Base-by-base conservation (phyloP, 2,888 invertebrate species). In the Cerceris ruficornis region DNA sequence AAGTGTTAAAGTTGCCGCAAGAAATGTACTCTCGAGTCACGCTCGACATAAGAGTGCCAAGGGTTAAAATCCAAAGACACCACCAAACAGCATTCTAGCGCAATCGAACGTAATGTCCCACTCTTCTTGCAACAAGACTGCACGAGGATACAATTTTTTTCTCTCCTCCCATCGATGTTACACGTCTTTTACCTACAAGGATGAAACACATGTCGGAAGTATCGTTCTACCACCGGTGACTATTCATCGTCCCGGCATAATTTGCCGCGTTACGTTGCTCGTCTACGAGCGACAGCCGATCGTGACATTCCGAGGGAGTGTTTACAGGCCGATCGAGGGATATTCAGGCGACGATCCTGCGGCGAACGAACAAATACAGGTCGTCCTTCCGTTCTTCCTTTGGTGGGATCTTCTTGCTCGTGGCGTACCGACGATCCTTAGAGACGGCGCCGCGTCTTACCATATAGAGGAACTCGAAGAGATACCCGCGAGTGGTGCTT, bases 331-430 rank as follows among this genome's bases (percentile, higher is more conserved):
- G 75, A 76, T 67, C 79, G 62, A 50, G 62, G 70, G 64, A 50
- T 17, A 68, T 11, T 39, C 71, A 54, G 42, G 41, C 41, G 58
- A 62, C 49, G 77, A 73, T 74, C 69, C 69, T 69, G 66, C 61
- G 9, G 69, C 65, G 41, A 7, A 41, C 39, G 43, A 66, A 72
- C 72, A 81, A 82, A 77, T 81, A 81, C 77, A 81, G 77, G 81
- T 75, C 74, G 81, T 77, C 81, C 80, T 77, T 81, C 71, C 77
- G 80, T 66, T 68, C 73, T 69, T 69, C 72, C 67, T 58, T 61
- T 69, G 41, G 61, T 42, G 58, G 15, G 75, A 57, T 54, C 68
- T 80, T 80, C 78, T 80, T 80, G 80, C 73, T 15, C 39, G 60
- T 50, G 46, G 17, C n/a, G 58, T 65, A 58, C 69, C 62, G 80